Base-by-base conservation (phyloP, 1,140 invertebrate species). In the Caenorhabditis remanei region DNA sequence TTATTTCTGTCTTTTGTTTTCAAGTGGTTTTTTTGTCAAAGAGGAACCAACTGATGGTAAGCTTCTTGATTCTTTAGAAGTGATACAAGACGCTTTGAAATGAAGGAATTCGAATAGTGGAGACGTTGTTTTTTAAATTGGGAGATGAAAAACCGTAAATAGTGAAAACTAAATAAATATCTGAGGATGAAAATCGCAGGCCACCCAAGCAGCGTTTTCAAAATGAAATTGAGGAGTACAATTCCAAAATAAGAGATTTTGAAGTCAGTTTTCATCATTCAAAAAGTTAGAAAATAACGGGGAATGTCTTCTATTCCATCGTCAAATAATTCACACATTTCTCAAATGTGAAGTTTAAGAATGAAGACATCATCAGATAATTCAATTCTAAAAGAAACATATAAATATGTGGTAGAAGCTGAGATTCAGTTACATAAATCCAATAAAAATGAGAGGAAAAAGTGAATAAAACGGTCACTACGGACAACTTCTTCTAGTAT, bases 11-110 rank as follows among this genome's bases (percentile, higher is more conserved):
- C 32, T 63, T 32, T 21, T 32, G 11, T 63, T 24, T 63, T 63
- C 24, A 63, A 63, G 61, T 63, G 61, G 61, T 63, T 63, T 63
- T 63, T 63, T 21, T 21, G 13, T 2, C 40, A 9, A 13, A 32
- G 24, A 32, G n/a, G 61, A 63, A 11, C 7, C 19, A 40, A 63
- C 21, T 11, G 24, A 63, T 21, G n/a, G 32, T 7, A 32, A 63
- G 61, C 61, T 63, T 63, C 61, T 63, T 63, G 61, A 63, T 63
- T 63, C 24, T 63, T 32, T 63, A 32, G 6, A 63, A 32, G 61
- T 63, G 32, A n/a, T 21, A 58, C 16, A 58, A n/a, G 2, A 58
- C 11, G 11, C 11, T 32, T 32, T 63, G 19, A 21, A 63, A 58
- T 58, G 13, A 58, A n/a, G 0, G n/a, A 58, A 53, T 32, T 32